phyloP scores from a whole-genome alignment of 2,113 vertebrate genomes.

The Bolborhynchus lineola region DNA sequence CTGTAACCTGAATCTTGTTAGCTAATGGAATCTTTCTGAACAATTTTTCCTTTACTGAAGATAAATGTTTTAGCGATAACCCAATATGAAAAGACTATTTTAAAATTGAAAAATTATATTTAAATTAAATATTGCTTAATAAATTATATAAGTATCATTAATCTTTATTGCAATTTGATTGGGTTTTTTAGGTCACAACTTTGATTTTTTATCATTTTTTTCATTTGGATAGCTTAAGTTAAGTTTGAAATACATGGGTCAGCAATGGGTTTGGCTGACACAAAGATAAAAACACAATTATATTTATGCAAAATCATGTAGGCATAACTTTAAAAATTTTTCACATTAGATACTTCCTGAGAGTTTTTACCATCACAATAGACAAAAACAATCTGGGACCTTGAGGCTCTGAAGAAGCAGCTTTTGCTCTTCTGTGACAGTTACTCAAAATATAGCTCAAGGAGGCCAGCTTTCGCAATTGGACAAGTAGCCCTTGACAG shows the following conservation, averaged over 20 bases:
- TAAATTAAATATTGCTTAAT: background rate
- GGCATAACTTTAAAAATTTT: conserved; percentile 17
- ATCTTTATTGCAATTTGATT: background rate
- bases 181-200: background rate
- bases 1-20: background rate
- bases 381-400: conserved; percentile 21
- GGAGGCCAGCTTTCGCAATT: background rate
- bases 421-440: conserved; percentile 30
- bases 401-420: background rate
- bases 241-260: conserved; percentile 10
- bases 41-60: background rate
- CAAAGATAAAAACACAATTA: background rate
- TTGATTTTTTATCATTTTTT: background rate
- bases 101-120: background rate
- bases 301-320: conserved; percentile 2
- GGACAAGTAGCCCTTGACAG: conserved; percentile 43
- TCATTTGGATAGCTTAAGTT: background rate
- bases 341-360: background rate
- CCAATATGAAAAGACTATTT: background rate
- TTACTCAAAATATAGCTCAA: conserved; percentile 41
- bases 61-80: background rate
- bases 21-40: background rate
- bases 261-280: background rate
- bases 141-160: background rate
- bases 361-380: background rate